Percentiles rank a stretch among this genome's conserved stretches.
phyloP scores from a whole-genome alignment of 64 coral and sea anemone species.

The Platygyra sinensis region DNA sequence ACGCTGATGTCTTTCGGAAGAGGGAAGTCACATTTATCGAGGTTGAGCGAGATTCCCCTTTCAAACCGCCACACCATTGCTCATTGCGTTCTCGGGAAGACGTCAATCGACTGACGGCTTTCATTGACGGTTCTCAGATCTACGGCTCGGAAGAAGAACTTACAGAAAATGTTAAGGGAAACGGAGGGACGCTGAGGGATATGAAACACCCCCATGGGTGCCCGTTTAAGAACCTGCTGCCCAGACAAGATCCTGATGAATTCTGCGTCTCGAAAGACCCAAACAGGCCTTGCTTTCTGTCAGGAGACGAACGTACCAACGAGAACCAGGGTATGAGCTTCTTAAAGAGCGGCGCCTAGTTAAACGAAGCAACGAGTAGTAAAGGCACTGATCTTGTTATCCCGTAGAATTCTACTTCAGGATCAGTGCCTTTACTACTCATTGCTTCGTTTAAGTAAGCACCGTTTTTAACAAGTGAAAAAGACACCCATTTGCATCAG shows the following conservation, averaged over 20 bases:
- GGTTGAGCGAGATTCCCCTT: constrained; percentile 50
- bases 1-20: constrained; percentile 11
- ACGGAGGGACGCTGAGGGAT: not conserved
- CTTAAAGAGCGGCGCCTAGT: no score
- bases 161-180: not conserved
- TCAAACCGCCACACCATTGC: not conserved
- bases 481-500: not conserved
- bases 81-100: not conserved
- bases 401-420: not conserved
- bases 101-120: constrained; percentile 26
- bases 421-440: no score
- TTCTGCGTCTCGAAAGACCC: constrained; percentile 22
- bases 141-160: constrained; percentile 3
- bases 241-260: not conserved
- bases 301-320: constrained; percentile 42
- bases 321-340: constrained; percentile 42
- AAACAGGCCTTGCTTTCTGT: constrained; percentile 35
- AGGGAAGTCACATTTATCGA: constrained; percentile 24
- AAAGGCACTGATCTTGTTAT: not conserved
- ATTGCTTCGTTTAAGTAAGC: no score
- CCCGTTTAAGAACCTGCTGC: constrained; percentile 17
- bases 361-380: not conserved
- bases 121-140: constrained; percentile 42
- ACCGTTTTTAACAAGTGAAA: no score
- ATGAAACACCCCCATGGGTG: not conserved